Evolutionary conservation across 30 jellyfish, hydroid and myxozoan genomes (phyloP), one percentile per base, ranked within the genome.

Genomic region (Chironex yamaguchii): DNA sequence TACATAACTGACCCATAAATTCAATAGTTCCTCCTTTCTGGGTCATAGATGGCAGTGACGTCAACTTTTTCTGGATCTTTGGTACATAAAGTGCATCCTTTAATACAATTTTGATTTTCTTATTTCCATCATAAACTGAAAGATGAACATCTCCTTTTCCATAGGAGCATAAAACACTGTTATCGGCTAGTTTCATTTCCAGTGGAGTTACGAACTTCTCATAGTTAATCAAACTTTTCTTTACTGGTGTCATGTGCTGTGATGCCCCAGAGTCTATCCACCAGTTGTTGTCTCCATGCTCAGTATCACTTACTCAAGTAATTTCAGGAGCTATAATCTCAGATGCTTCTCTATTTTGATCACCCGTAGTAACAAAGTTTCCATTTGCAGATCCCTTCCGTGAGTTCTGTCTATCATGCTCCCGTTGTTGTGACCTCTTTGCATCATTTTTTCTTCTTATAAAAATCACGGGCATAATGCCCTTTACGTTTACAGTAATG

Each of bases 251-350:
- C 90, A 52, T 78, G 49, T 78, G 90, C 30, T 78, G 90, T 3
- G 90, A 52, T 14, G 90, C 84, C 20, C 90, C 90, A 36, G 90
- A 78, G 82, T 58, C 90, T 2, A 78, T 78, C 90, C 90, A 78
- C 84, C 90, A 52, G 12, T 62, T 58, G 9, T 53, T 34, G n/a
- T 52, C 29, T 21, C 28, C 28, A n/a, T 64, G 23, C 30, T 1
- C 3, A 11, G 6, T 25, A 1, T 25, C 63, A 14, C 33, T 33
- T 14, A 34, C 2, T 26, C 52, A 52, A 20, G 89, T 81, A 30
- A n/a, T n/a, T n/a, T n/a, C n/a, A n/a, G n/a, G n/a, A n/a, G n/a
- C n/a, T n/a, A n/a, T n/a, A n/a, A n/a, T n/a, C n/a, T n/a, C n/a
- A n/a, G n/a, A n/a, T n/a, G n/a, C n/a, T n/a, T n/a, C n/a, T n/a